Evolutionary conservation across 2,888 invertebrate genomes (phyloP), one percentile per base, ranked within the genome.

Genomic region (Pheosia gnoma): DNA sequence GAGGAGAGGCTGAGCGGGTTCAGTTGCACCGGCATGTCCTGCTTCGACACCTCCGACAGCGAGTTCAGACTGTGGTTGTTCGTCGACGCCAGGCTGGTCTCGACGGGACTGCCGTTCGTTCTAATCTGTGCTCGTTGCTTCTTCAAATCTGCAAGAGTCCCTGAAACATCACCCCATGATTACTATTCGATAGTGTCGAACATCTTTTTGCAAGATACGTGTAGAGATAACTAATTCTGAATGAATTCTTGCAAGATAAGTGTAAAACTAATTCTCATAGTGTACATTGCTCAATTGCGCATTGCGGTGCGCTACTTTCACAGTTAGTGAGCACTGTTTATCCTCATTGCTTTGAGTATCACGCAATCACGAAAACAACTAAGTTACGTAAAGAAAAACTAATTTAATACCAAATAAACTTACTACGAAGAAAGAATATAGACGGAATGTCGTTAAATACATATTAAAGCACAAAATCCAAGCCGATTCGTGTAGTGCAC

Each of bases 81-180:
- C 3, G 90, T 89, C 0, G 93, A 90, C 6, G 77, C 92, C 61
- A 80, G 81, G 80, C 89, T 91, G 67, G 82, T 92, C 71, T 94
- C 94, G 4, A 92, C 91, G 0, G 94, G 94, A 69, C 94, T 95
- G 61, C 95, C 95, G 82, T 96, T 96, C 3, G 91, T 94, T 77
- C 97, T 94, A 77, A 96, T 97, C 80, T 97, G 97, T 68, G 97
- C 96, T 70, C 98, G 95, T 85, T 98, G 98, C 88, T 98, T 98
- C 93, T 99, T 99, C 87, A 98, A 94, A 90, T 98, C 98, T 60
- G 98, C 97, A 77, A 99, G 94, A 59, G 98, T 98, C 77, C 96
- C 95, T 94, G 90, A 57, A 92, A 93, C 60, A 67, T 61, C 56
- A 45, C 39, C 54, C 57, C 59, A 38, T 68, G 57, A 68, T 75